Base-by-base conservation (phyloP, 2,113 vertebrate genomes). In the Caretta caretta region DNA sequence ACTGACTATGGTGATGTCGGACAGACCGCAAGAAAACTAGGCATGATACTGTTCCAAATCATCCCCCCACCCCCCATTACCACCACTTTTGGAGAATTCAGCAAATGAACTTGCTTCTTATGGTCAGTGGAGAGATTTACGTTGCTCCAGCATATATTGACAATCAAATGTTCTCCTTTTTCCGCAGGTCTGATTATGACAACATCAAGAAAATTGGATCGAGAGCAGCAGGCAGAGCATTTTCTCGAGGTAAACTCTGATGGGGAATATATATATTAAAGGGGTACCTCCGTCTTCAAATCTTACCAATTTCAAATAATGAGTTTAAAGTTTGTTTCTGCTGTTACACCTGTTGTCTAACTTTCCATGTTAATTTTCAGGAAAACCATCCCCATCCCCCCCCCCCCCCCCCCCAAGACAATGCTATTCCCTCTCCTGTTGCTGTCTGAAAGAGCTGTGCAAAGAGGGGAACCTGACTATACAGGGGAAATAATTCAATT, bases 221-320 rank as follows among this genome's bases (percentile, higher is more conserved):
- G 99, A 8, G 99, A 99, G 83, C 99, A 99, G 96, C 99, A 99
- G 97, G 98, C 98, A 59, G 99, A 99, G 87, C 99, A 99, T 86
- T 99, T 99, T 95, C 98, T 99, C 62, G 99, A 99, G 99, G 99
- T 99, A 97, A 99, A 97, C 16, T 5, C 83, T 25, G 54, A 57
- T 54, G 89, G 49, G 57, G 90, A 89, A 93, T 93, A 6, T 2
- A 6, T 2, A 78, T 85, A 24, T 84, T 96, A 92, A 88, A 80
- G 90, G 54, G 54, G 86, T 86, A 92, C 84, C 50, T 89, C 80
- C 31, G 46, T 88, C 86, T 84, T 88, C 20, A 82, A 51, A 19
- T 85, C 92, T 48, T 27, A 29, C 75, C 42, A 78, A 14, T 48
- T 48, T 27, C 5, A 4, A 78, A 25, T 48, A 78, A 78, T 48